A percentile compares a stretch with the other conserved stretches of the same genome.
Conservation (phyloP, 2,888 invertebrate species). For the Hoplodrina ambigua region DNA sequence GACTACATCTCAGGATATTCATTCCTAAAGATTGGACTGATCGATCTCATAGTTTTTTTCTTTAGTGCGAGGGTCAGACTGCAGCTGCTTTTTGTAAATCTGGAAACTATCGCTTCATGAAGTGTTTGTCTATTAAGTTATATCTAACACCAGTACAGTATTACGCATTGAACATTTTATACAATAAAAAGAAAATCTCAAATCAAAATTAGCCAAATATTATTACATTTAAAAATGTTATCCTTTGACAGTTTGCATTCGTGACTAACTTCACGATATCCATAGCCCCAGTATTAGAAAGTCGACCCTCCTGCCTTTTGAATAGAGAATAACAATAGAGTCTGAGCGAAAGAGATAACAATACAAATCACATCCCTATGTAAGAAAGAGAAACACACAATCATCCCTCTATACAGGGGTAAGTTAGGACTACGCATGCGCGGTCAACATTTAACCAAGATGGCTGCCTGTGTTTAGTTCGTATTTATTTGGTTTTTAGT, state of each 20-base stretch:
- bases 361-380: conserved; percentile 29
- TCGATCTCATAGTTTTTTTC: no score
- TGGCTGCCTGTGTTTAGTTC: conserved; percentile 82
- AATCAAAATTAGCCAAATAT: background rate
- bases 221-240: conserved; percentile 12
- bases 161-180: background rate
- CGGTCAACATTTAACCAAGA: conserved; percentile 80
- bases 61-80: background rate
- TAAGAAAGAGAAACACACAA: conserved; percentile 68
- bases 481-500: conserved; percentile 69
- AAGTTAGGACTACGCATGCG: conserved; percentile 79
- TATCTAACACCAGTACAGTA: no score
- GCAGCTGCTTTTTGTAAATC: conserved; percentile 7
- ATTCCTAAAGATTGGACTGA: no score
- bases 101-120: background rate
- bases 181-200: background rate
- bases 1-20: no score
- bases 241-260: conserved; percentile 25
- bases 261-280: conserved; percentile 77
- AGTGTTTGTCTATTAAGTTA: background rate
- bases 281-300: conserved; percentile 74
- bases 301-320: conserved; percentile 77
- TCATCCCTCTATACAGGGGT: conserved; percentile 80
- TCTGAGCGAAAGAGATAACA: conserved; percentile 63
- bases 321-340: conserved; percentile 81